Conservation (phyloP, 2,113 vertebrate species). For the Ochotona curzoniae region DNA sequence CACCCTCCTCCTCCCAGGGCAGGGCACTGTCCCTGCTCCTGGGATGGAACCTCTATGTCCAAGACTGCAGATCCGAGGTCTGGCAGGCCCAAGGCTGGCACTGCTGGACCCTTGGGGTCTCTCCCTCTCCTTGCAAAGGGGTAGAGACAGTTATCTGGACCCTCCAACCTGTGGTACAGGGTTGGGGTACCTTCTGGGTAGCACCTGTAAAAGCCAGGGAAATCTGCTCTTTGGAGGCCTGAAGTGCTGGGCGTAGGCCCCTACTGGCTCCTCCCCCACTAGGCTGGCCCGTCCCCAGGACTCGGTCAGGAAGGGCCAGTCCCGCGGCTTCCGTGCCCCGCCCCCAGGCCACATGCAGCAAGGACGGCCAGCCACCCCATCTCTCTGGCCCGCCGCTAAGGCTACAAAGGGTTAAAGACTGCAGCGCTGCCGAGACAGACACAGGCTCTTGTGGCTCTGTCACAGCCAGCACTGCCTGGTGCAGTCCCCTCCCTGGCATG, state of each 20-base stretch:
- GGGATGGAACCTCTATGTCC: not conserved
- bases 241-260: not conserved
- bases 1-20: not conserved
- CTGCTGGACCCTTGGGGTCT: not conserved
- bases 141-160: not conserved
- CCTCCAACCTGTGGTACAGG: not conserved
- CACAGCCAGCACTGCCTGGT: not conserved
- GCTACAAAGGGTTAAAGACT: slow-evolving; percentile 60
- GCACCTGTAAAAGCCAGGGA: not conserved
- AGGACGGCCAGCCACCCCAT: not conserved
- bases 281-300: not conserved
- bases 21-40: too few relatives aligned
- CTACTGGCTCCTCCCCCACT: rapidly evolving
- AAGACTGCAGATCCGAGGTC: not conserved
- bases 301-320: not conserved
- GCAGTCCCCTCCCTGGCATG: not conserved
- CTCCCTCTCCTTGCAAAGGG: not conserved
- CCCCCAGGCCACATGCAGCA: not conserved
- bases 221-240: not conserved
- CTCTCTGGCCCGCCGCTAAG: not conserved
- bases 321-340: not conserved
- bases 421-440: not conserved
- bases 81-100: too few relatives aligned
- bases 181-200: not conserved
- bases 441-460: not conserved